Conservation (phyloP, 2,888 invertebrate genomes). For the Steinernema scapterisci region DNA sequence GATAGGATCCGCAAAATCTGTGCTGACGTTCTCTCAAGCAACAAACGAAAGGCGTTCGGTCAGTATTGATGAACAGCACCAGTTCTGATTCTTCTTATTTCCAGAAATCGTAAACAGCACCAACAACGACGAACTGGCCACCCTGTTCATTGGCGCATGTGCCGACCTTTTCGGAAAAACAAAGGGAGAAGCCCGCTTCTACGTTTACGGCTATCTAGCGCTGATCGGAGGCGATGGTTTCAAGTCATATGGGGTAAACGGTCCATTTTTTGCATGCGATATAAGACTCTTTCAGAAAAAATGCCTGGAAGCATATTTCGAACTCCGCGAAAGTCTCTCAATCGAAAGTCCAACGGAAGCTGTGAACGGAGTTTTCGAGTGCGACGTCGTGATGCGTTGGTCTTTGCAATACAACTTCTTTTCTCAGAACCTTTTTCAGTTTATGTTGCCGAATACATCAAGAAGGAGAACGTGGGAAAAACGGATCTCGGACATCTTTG, state of each 20-base stretch:
- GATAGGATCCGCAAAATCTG: not conserved
- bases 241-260: not conserved
- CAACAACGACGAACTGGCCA: not conserved
- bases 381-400: slow-evolving; percentile 12
- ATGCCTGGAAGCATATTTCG: not conserved
- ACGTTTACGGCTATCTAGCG: not conserved
- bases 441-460: not conserved
- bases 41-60: slow-evolving; percentile 1
- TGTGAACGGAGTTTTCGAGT: too few species aligned
- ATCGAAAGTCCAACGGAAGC: too few species aligned
- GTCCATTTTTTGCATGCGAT: too few species aligned
- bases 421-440: not conserved
- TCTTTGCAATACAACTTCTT: not conserved
- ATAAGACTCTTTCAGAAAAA: not conserved
- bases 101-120: not conserved
- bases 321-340: not conserved
- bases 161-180: not conserved
- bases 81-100: not conserved
- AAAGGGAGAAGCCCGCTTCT: not conserved
- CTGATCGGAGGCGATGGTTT: not conserved
- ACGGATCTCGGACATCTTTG: not conserved
- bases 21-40: not conserved
- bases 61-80: too few species aligned
- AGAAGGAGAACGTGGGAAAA: not conserved
- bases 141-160: not conserved